Evolutionary conservation across 2,888 invertebrate genomes (phyloP).

Genomic region (Boloria selene): DNA sequence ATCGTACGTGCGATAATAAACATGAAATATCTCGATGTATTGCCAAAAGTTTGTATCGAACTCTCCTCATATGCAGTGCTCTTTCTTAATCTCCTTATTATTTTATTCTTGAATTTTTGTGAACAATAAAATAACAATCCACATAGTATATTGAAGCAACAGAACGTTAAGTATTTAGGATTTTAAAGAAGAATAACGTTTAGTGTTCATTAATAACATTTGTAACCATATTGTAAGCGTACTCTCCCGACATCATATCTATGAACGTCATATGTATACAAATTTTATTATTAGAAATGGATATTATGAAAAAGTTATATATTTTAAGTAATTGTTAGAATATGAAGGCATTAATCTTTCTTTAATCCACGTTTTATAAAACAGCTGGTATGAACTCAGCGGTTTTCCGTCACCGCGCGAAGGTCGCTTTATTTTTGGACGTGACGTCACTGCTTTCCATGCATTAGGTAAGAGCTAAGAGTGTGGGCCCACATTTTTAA

Average conservation of each 20-base stretch:
- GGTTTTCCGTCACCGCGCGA: constrained; percentile 66
- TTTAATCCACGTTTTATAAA: constrained; percentile 45
- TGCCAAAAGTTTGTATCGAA: too few species aligned
- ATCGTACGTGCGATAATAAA: too few species aligned
- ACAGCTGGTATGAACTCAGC: constrained; percentile 53
- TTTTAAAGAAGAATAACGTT: constrained; percentile 10
- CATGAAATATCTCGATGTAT: too few species aligned
- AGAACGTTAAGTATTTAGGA: not conserved
- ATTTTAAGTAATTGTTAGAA: constrained; percentile 23
- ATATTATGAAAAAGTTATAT: constrained; percentile 12
- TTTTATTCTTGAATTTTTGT: not conserved
- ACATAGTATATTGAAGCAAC: not conserved
- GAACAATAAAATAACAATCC: too few species aligned
- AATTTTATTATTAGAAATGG: constrained; percentile 20
- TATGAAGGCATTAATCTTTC: constrained; percentile 55
- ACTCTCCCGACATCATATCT: constrained; percentile 10
- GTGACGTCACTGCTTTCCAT: constrained; percentile 66
- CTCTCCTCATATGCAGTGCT: too few species aligned
- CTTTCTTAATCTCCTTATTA: not conserved
- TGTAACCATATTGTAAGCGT: constrained; percentile 9
- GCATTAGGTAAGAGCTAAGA: constrained; percentile 48
- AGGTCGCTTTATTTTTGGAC: constrained; percentile 68
- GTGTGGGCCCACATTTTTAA: constrained; percentile 24
- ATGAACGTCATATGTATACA: constrained; percentile 16
- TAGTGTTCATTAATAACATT: constrained; percentile 9